phyloP scores from a whole-genome alignment of 1,140 invertebrate species.

The Nomia melanderi region DNA sequence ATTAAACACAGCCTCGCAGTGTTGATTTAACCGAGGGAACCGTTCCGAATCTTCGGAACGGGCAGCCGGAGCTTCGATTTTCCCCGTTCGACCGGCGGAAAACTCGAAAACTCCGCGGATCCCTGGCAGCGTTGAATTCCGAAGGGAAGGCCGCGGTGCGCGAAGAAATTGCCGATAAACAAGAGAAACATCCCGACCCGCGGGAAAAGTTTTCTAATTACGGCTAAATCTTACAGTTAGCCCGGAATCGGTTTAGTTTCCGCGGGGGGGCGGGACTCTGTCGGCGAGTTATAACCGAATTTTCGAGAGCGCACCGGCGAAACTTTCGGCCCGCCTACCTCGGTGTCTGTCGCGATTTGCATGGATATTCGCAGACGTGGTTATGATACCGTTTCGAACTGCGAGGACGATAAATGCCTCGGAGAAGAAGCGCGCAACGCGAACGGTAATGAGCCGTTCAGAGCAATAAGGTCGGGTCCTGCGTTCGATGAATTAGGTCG shows the following conservation, averaged over 20 bases:
- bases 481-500: too few relatives aligned
- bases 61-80: too few relatives aligned
- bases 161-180: constrained; percentile 21
- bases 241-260: constrained; percentile 25
- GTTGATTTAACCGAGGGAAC: too few relatives aligned
- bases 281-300: constrained; percentile 29
- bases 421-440: too few relatives aligned
- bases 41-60: too few relatives aligned
- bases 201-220: constrained; percentile 38
- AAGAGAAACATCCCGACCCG: constrained; percentile 2
- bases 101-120: background rate
- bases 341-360: constrained; percentile 1
- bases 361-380: constrained; percentile 4
- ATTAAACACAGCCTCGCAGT: too few relatives aligned
- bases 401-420: background rate
- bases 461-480: too few relatives aligned
- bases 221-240: constrained; percentile 22
- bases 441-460: too few relatives aligned
- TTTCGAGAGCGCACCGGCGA: constrained; percentile 14
- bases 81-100: too few relatives aligned
- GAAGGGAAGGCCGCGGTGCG: background rate
- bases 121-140: background rate
- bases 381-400: background rate
- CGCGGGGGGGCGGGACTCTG: background rate
- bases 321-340: background rate